Percentiles rank a stretch among this genome's conserved stretches.
phyloP scores from a whole-genome alignment of 2,888 invertebrate species.

The Drosophila emarginata region DNA sequence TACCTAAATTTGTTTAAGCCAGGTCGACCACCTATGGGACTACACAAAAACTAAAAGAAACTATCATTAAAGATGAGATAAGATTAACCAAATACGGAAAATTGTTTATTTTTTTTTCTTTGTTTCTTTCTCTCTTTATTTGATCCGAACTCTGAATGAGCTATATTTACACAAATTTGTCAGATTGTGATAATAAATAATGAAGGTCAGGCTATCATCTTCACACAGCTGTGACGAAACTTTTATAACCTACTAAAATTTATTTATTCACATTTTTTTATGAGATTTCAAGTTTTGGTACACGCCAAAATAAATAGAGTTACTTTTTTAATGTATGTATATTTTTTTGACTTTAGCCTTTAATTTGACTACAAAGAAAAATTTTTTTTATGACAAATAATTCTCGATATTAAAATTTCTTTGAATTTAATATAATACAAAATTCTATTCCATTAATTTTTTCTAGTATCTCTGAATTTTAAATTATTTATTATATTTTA shows the following conservation, averaged over 20 bases:
- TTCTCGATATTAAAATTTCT: too few species aligned
- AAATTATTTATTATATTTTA: too few species aligned
- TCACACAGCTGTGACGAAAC: not conserved
- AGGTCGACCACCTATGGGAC: not conserved
- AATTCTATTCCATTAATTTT: too few species aligned
- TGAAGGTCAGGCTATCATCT: not conserved
- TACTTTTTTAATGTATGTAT: too few species aligned
- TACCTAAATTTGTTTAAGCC: conserved; percentile 9
- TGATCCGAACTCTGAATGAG: not conserved
- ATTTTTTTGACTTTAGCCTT: too few species aligned
- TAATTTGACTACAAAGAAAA: too few species aligned
- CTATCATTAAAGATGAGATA: not conserved
- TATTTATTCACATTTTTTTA: not conserved
- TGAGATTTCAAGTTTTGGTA: not conserved
- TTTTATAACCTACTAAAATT: not conserved
- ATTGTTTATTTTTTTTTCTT: not conserved
- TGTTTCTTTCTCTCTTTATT: too few species aligned
- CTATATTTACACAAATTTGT: not conserved
- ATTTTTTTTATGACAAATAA: too few species aligned
- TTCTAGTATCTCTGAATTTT: too few species aligned
- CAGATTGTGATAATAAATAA: not conserved
- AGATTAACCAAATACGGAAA: not conserved
- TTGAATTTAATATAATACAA: too few species aligned
- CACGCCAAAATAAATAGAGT: too few species aligned
- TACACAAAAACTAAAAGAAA: not conserved